Evolutionary conservation across 2,888 invertebrate genomes (phyloP), one percentile per base, ranked within the genome.

Genomic region (Tetheella fluctuosa): DNA sequence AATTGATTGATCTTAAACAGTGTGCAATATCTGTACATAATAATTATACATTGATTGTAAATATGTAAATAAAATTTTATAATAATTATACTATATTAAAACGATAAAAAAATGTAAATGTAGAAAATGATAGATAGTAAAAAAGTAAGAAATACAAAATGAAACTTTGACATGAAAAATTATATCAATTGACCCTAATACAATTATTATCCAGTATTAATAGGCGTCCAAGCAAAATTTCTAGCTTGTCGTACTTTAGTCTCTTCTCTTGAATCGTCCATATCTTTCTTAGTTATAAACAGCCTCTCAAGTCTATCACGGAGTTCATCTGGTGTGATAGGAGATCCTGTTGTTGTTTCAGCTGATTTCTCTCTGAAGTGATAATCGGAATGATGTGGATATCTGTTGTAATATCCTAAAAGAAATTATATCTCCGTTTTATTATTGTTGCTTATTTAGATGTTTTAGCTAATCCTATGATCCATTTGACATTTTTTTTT

Each of bases 241-340:
- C 93, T 88, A 0, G 85, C 88, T 25, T 88, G 89, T n/a, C 91
- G 81, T 0, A 85, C 77, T 63, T 87, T 90, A 0, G 71, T 68
- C 2, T 88, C 88, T 12, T 89, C 89, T 60, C 82, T 75, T 0
- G 68, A 78, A 42, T 75, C 77, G 48, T 73, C 78, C 2, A 76
- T 66, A 5, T 86, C 86, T 59, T 93, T 91, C 59, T 93, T 93
- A 0, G 93, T 91, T 15, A 93, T 82, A 52, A 93, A 93, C 0
- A 95, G 80, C 67, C 91, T 88, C 65, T 92, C 89, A 53, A 94
- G 82, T 63, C 95, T 85, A 48, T 93, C 92, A 57, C 91, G 84
- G 0, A 93, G 79, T 73, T 94, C 94, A n/a, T 88, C 91, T 0
- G 94, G 94, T 0, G 94, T 88, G 56, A 91, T 89, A 0, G 93